These are phyloP conservation scores for Eumeta japonica DNA, from an alignment of 1,140 invertebrate species.

Conservation along the genomic window DNA sequence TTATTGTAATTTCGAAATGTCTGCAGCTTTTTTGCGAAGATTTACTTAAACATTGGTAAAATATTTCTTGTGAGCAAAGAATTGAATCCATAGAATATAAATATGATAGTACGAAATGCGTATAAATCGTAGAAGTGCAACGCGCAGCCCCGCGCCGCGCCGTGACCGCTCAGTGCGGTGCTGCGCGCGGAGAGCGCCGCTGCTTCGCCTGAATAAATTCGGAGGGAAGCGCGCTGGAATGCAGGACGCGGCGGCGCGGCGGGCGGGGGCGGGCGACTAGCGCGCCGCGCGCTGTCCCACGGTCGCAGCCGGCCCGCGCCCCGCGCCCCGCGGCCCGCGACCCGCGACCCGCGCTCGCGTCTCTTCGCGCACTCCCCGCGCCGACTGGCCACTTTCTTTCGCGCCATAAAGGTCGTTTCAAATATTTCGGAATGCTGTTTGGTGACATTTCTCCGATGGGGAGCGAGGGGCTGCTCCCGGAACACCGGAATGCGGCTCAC, in stretches of 20 bases:
- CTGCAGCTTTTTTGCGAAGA: no score
- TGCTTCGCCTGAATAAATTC: constrained; percentile 50
- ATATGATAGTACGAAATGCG: no score
- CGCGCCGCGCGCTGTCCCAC: constrained; percentile 27
- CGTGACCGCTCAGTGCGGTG: neutral
- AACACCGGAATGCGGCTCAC: neutral
- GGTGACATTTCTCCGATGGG: constrained; percentile 51
- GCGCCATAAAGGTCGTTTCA: constrained; percentile 57
- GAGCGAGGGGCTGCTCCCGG: neutral
- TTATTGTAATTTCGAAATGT: no score
- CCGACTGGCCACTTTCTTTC: constrained; percentile 49
- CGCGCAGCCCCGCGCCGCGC: neutral
- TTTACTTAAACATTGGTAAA: no score
- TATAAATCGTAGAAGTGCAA: no score
- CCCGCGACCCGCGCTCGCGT: constrained; percentile 25
- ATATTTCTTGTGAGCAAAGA: no score
- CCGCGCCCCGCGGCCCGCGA: constrained; percentile 47
- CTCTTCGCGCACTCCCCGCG: neutral
- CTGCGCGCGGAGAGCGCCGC: constrained; percentile 11
- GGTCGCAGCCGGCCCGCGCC: constrained; percentile 52
- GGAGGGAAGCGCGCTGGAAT: constrained; percentile 51
- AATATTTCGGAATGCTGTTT: constrained; percentile 55
- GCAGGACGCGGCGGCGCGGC: constrained; percentile 27
- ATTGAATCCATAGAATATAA: no score
- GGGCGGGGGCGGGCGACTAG: constrained; percentile 19